These are phyloP conservation scores for Antennarius maculatus DNA, from an alignment of 2,797 vertebrate genomes.

Conservation along the genomic window DNA sequence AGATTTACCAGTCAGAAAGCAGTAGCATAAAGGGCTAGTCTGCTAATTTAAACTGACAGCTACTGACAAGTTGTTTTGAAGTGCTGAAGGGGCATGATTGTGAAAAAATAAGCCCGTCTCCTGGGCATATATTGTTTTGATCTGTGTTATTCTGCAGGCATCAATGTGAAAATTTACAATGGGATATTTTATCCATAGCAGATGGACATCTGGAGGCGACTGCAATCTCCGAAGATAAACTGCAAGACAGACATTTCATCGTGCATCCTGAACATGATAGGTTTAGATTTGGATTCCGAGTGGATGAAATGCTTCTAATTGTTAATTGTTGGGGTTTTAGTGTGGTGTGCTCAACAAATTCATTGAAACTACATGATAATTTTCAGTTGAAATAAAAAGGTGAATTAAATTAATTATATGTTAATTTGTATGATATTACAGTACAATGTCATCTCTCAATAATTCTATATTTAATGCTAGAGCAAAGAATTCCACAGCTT, in stretches of 20 bases:
- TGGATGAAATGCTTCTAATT: constrained; percentile 23
- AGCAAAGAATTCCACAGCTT: background rate
- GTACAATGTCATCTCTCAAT: constrained; percentile 3
- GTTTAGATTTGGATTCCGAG: constrained; percentile 38
- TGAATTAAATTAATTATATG: constrained; percentile 13
- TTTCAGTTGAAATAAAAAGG: constrained; percentile 12
- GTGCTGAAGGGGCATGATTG: constrained; percentile 63
- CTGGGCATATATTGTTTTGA: constrained; percentile 56
- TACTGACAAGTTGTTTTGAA: constrained; percentile 74
- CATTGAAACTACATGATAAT: constrained; percentile 22
- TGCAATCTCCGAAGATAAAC: constrained; percentile 42
- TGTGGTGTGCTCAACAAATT: constrained; percentile 7
- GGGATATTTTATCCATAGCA: constrained; percentile 58
- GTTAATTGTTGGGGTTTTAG: constrained; percentile 7
- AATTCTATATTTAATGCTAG: background rate
- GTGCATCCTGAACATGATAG: constrained; percentile 31
- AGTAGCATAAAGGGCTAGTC: constrained; percentile 50
- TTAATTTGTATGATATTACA: constrained; percentile 17
- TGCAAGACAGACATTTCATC: constrained; percentile 41
- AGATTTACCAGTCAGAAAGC: constrained; percentile 70
- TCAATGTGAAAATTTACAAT: constrained; percentile 56
- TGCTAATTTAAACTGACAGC: constrained; percentile 75
- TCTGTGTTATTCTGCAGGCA: constrained; percentile 46
- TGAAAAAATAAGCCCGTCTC: constrained; percentile 44
- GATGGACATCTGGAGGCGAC: constrained; percentile 60